Evolutionary conservation across 2,797 vertebrate genomes (phyloP).

Genomic region (Lacerta viridis): DNA sequence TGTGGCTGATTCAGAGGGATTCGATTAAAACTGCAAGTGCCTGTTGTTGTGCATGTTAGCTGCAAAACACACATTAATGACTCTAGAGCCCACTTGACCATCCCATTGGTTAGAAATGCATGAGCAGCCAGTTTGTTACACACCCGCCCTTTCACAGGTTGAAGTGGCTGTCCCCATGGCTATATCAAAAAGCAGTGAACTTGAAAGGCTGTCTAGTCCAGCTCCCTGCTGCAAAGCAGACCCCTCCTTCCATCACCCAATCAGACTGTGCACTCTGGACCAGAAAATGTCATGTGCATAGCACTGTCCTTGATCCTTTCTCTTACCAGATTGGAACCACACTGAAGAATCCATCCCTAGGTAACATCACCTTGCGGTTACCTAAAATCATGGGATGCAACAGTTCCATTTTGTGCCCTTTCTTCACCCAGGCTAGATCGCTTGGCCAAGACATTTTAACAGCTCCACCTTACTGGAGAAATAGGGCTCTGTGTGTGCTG

Average conservation of each 20-base stretch:
- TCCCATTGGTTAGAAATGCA: not conserved
- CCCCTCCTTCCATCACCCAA: not conserved
- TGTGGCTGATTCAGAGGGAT: not conserved
- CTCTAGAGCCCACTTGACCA: not conserved
- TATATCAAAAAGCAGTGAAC: not conserved
- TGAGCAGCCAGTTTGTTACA: not conserved
- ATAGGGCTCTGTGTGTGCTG: not conserved
- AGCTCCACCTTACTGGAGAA: not conserved
- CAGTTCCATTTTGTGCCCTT: not conserved
- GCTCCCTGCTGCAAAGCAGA: not conserved
- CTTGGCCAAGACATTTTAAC: not conserved
- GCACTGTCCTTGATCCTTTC: not conserved
- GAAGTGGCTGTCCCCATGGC: not conserved
- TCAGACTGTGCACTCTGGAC: not conserved
- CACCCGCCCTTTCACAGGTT: not conserved
- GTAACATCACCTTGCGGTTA: too few species aligned
- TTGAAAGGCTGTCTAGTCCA: not conserved
- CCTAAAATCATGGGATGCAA: not conserved
- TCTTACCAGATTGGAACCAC: not conserved
- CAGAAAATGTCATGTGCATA: not conserved
- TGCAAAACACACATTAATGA: not conserved
- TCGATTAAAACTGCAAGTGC: not conserved
- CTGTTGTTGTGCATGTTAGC: not conserved
- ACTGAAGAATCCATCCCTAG: not conserved
- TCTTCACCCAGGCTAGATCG: not conserved